Evolutionary conservation across 2,888 invertebrate species (phyloP).

Genomic region (Bombylius discolor): DNA sequence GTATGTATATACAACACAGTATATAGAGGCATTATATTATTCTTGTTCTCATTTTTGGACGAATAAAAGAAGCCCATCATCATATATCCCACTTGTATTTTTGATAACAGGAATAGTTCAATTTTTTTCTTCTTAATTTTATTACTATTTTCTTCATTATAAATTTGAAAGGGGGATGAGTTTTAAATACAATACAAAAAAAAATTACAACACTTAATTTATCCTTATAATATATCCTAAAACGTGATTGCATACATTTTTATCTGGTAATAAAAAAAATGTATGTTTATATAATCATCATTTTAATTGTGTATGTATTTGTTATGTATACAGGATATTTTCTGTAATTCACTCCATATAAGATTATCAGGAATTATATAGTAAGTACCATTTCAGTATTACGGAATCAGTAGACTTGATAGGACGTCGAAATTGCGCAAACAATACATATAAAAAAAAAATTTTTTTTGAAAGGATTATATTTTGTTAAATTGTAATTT

Average conservation of each 20-base stretch:
- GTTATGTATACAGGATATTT: not conserved
- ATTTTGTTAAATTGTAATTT: no score
- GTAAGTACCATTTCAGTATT: not conserved
- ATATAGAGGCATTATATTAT: not conserved
- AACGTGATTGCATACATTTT: no score
- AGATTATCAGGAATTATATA: not conserved
- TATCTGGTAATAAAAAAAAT: no score
- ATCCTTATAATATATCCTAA: no score
- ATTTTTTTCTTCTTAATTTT: no score
- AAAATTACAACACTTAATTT: no score
- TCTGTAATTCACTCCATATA: not conserved
- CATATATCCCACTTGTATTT: conserved; percentile 4
- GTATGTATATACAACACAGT: not conserved
- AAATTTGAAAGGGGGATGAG: conserved; percentile 2
- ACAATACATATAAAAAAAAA: not conserved
- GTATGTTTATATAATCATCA: not conserved
- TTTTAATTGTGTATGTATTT: not conserved
- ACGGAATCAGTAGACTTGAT: not conserved
- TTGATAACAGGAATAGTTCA: conserved; percentile 1
- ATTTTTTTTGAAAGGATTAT: no score
- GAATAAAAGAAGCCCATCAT: conserved; percentile 7
- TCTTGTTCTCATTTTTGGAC: not conserved
- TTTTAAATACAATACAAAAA: not conserved
- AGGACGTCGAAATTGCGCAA: not conserved
- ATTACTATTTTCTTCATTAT: not conserved